Percentiles rank a stretch among this genome's conserved stretches.
These are phyloP conservation scores for Ooceraea biroi DNA, from an alignment of 1,140 invertebrate genomes.

Conservation along the genomic window DNA sequence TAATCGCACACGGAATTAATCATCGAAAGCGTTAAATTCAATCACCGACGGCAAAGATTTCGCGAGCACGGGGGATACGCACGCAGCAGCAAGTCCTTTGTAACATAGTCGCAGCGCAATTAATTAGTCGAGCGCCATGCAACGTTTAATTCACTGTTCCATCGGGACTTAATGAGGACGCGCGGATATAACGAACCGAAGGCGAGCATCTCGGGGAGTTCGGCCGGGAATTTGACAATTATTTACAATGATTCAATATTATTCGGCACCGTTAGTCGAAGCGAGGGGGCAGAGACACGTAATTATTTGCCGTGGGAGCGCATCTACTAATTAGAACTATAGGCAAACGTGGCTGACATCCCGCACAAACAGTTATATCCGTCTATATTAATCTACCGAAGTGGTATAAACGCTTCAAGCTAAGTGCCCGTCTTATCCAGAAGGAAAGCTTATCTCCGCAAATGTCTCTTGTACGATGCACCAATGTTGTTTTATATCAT, in stretches of 20 bases:
- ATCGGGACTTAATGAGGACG: constrained; percentile 45
- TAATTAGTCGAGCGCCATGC: constrained; percentile 41
- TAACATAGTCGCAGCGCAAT: constrained; percentile 13
- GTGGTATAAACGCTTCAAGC: constrained; percentile 31
- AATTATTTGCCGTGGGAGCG: constrained; percentile 53
- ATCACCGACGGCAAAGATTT: neutral
- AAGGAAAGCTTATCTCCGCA: constrained; percentile 15
- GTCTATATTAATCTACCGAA: constrained; percentile 53
- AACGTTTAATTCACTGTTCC: constrained; percentile 54
- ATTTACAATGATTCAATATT: constrained; percentile 62
- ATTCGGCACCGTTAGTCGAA: constrained; percentile 35
- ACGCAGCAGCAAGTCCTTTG: constrained; percentile 7
- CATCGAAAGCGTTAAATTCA: neutral
- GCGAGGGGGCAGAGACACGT: constrained; percentile 48
- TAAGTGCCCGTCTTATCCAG: constrained; percentile 29
- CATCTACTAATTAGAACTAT: constrained; percentile 57
- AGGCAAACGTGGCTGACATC: constrained; percentile 38
- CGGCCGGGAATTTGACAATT: constrained; percentile 34
- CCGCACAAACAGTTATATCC: constrained; percentile 41
- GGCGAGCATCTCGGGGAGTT: constrained; percentile 26
- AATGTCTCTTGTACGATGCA: neutral
- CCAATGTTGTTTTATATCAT: constrained; percentile 9
- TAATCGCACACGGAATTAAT: neutral
- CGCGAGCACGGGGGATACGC: neutral
- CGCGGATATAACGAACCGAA: constrained; percentile 34